Percentiles rank a stretch among this genome's conserved stretches.
These are phyloP conservation scores for Rallus limicola DNA, from an alignment of 2,113 vertebrate genomes.

Conservation along the genomic window DNA sequence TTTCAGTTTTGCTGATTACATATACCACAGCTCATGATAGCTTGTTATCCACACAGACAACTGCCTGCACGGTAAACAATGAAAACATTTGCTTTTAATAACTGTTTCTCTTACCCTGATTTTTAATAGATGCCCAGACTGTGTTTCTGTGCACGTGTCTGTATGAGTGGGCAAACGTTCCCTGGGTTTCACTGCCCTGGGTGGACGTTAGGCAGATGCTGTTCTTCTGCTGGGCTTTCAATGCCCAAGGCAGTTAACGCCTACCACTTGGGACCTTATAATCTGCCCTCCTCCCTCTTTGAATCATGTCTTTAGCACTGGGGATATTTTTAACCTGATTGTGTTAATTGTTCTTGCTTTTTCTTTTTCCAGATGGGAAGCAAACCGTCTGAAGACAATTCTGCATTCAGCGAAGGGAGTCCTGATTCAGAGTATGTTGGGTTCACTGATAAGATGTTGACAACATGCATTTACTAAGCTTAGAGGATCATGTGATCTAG, in stretches of 20 bases:
- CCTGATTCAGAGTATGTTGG: neutral
- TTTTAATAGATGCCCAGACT: neutral
- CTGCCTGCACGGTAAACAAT: neutral
- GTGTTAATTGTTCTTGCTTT: neutral
- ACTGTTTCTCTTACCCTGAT: neutral
- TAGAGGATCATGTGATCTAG: neutral
- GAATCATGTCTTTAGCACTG: neutral
- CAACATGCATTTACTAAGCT: neutral
- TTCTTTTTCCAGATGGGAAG: neutral
- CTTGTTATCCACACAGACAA: neutral
- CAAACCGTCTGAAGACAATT: rapidly evolving
- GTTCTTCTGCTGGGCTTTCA: neutral
- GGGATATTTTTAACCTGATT: neutral
- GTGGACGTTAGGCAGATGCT: neutral
- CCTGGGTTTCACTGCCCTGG: neutral
- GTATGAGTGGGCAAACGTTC: neutral
- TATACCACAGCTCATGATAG: neutral
- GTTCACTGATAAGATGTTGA: neutral
- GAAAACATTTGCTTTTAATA: neutral
- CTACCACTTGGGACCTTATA: neutral
- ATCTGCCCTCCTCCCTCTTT: neutral
- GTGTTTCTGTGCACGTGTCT: neutral
- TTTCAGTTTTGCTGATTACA: neutral
- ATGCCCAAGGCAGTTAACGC: neutral
- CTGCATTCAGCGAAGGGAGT: rapidly evolving